Evolutionary conservation across 2,888 invertebrate genomes (phyloP), one percentile per base, ranked within the genome.

Genomic region (Dyspetes luteomarginatus): DNA sequence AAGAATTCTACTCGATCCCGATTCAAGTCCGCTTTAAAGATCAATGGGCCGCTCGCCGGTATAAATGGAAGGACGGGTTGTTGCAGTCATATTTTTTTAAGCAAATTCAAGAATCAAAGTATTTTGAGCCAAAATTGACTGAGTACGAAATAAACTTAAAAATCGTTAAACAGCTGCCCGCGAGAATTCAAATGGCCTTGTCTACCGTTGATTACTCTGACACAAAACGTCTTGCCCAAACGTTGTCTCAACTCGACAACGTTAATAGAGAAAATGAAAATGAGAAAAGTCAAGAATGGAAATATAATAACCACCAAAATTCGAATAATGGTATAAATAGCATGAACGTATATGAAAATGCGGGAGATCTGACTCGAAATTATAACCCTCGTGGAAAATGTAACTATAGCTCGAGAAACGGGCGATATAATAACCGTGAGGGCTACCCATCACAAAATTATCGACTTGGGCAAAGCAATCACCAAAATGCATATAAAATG

Each of bases 51-150:
- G 9, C 65, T 7, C 60, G 64, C 7, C 15, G 69, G 0, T 77
- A 74, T 22, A 56, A 58, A 12, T 36, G 12, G 5, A 72, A 68
- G 12, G 77, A 78, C 7, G 77, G 77, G 0, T 71, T 71, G 5
- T 24, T 75, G 1, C 71, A 76, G 36, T 64, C 74, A 0, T 79
- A 62, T 48, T 79, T 75, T 55, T 69, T 62, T 7, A 60, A 58
- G 9, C 80, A 80, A 19, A 3, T 80, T 4, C 64, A 58, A 22
- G 65, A 80, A 30, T 48, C 80, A 9, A 64, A 64, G n/a, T 36
- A 71, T 60, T 71, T 71, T 30, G 9, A 43, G 22, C 69, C 48
- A 0, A 45, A 56, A 12, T 26, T 69, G 36, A 15, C 69, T 1
- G 58, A 22, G 0, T 69, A 69, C 48, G 78, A 67, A 17, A 36